Base-by-base conservation (phyloP, 2,888 invertebrate genomes). In the Theodoxus fluviatilis region DNA sequence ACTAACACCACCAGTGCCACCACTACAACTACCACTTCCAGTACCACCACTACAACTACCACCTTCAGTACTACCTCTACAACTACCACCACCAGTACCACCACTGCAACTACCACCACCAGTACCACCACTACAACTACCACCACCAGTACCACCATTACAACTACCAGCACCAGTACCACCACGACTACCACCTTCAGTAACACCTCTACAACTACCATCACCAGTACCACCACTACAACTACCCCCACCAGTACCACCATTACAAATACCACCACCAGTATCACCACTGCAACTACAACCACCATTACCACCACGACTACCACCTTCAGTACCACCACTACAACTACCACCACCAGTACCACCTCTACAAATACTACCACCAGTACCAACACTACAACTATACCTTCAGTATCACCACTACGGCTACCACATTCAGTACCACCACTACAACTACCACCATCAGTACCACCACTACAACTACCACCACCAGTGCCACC, bases 351-450 rank as follows among this genome's bases (percentile, higher is more conserved):
- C n/a, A n/a, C n/a, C n/a, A n/a, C n/a, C n/a, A n/a, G n/a, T n/a
- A n/a, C n/a, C n/a, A n/a, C n/a, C n/a, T n/a, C 55, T 55, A 55
- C 55, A n/a, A 55, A 7, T 55, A 55, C 55, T 55, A 55, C 55
- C 25, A 55, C 55, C 25, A 55, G n/a, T 55, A 55, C 55, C 25
- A 55, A 18, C 25, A 55, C 55, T 55, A 55, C 55, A n/a, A 55
- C 55, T 55, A 55, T 55, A 55, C 55, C 25, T n/a, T 25, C 25
- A 55, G n/a, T 55, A 55, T 25, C 25, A 55, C 55, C 25, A 55
- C 55, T 55, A 55, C 55, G 15, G 22, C 55, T 55, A 22, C 55
- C 25, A 22, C 55, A n/a, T 7, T 25, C 25, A n/a, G n/a, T n/a
- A n/a, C n/a, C n/a, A n/a, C n/a, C n/a, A n/a, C n/a, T n/a, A n/a